phyloP scores from a whole-genome alignment of 2,797 vertebrate species.

The Heteromormyrus szaboi region DNA sequence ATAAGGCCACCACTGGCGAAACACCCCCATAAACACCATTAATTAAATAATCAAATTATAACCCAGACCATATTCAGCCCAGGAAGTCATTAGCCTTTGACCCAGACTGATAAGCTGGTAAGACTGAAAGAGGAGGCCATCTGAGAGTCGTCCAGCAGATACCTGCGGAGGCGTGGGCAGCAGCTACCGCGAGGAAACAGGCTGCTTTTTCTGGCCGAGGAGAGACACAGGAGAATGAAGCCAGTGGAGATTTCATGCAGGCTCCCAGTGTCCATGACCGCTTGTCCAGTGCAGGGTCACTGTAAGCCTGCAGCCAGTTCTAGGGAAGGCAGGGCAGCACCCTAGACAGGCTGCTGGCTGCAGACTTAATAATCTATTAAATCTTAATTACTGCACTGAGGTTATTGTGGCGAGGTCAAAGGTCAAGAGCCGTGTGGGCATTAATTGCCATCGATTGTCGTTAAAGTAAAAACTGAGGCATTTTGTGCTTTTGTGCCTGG shows the following conservation, averaged over 20 bases:
- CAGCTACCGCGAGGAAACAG: not conserved
- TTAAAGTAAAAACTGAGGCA: not conserved
- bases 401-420: not conserved
- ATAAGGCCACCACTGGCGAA: not conserved
- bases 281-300: not conserved
- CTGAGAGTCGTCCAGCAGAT: not conserved
- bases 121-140: not conserved
- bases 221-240: not conserved
- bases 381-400: not conserved
- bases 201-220: not conserved
- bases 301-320: not conserved
- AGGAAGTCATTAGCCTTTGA: not conserved
- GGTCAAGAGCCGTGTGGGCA: not conserved
- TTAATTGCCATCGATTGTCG: not conserved
- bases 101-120: not conserved
- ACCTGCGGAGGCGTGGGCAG: not conserved
- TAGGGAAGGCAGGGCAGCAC: not conserved
- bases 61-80: not conserved
- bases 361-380: constrained; percentile 7
- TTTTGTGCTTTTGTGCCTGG: not conserved
- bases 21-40: not conserved
- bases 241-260: not conserved
- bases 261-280: not conserved
- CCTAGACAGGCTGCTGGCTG: not conserved
- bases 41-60: constrained; percentile 9